A percentile compares a stretch with the other conserved stretches of the same genome.
phyloP scores from a whole-genome alignment of 1,140 invertebrate species.

The Argopecten irradians region DNA sequence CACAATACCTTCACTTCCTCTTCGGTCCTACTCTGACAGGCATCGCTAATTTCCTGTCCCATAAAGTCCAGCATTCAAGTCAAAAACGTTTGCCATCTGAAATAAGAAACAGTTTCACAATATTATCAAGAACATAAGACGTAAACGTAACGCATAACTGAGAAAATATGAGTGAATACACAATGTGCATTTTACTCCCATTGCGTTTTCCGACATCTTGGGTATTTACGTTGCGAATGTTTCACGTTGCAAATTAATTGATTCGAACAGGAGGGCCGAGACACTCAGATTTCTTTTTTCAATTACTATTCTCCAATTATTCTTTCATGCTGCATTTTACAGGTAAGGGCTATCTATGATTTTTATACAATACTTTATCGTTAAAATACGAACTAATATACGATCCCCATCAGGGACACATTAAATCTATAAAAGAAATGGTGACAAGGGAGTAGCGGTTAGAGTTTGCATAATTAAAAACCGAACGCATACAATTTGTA shows the following conservation, averaged over 20 bases:
- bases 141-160: slow-evolving; percentile 32
- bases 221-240: slow-evolving; percentile 26
- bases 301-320: not conserved
- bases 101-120: slow-evolving; percentile 28
- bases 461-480: too few species aligned
- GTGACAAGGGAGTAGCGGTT: too few species aligned
- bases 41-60: slow-evolving; percentile 76
- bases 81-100: slow-evolving; percentile 59
- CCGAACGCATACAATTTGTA: too few species aligned
- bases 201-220: slow-evolving; percentile 61
- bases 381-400: too few species aligned
- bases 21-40: slow-evolving; percentile 91
- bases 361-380: too few species aligned
- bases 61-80: slow-evolving; percentile 39
- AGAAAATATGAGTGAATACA: slow-evolving; percentile 43
- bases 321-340: not conserved
- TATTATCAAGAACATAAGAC: not conserved
- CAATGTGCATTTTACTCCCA: slow-evolving; percentile 58
- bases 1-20: slow-evolving; percentile 87
- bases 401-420: too few species aligned
- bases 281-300: not conserved
- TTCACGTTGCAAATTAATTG: too few species aligned
- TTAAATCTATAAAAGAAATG: too few species aligned
- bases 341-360: too few species aligned
- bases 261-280: too few species aligned